These are phyloP conservation scores for Neelides folsomi DNA, from an alignment of 2,888 invertebrate genomes.

Conservation along the genomic window DNA sequence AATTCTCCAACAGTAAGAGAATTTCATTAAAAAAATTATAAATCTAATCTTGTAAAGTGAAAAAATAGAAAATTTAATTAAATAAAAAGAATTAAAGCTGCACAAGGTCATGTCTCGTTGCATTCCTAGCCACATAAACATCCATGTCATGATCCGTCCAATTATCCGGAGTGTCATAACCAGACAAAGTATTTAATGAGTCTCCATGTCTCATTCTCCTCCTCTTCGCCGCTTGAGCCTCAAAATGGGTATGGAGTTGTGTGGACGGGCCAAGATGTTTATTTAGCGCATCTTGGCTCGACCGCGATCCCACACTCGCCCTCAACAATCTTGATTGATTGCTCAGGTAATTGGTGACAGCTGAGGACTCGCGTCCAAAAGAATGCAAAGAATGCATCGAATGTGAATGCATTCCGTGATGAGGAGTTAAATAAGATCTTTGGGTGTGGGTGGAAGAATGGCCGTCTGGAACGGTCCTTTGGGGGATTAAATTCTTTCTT, in stretches of 20 bases:
- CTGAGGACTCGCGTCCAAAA: constrained; percentile 5
- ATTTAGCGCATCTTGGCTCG: constrained; percentile 27
- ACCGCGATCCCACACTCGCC: constrained; percentile 26
- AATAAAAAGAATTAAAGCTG: constrained; percentile 37
- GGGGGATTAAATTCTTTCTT: not conserved
- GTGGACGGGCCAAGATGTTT: constrained; percentile 19
- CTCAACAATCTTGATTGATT: constrained; percentile 28
- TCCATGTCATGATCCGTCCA: constrained; percentile 96
- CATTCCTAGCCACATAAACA: constrained; percentile 84
- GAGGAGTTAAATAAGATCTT: constrained; percentile 26
- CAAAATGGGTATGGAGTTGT: constrained; percentile 27
- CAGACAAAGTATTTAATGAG: constrained; percentile 36
- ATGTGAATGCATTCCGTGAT: constrained; percentile 32
- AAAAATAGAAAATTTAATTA: no score
- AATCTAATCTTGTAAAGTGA: no score
- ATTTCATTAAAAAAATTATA: no score
- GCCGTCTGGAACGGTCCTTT: constrained; percentile 28
- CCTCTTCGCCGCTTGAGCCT: constrained; percentile 24
- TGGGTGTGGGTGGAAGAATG: constrained; percentile 21
- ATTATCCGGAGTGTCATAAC: constrained; percentile 69
- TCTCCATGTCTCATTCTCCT: constrained; percentile 20
- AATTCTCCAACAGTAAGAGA: no score
- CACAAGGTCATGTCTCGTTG: constrained; percentile 55
- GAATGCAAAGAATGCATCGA: constrained; percentile 15
- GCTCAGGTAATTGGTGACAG: constrained; percentile 21